phyloP scores from a whole-genome alignment of 2,888 invertebrate species.

The Sphecodes monilicornis region DNA sequence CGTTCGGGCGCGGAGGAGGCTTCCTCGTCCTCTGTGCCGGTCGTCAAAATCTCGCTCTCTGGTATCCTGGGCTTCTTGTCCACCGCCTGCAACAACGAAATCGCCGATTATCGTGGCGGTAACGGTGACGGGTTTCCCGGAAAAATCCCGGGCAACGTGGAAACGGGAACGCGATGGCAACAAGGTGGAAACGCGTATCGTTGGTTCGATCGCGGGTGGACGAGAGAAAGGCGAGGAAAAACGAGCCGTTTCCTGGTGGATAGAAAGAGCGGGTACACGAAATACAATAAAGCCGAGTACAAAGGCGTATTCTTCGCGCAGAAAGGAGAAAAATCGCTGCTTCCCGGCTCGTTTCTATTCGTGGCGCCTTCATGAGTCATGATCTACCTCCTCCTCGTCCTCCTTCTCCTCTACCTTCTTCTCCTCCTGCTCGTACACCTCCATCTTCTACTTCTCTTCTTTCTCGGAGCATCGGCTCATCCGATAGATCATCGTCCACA shows the following conservation, averaged over 20 bases:
- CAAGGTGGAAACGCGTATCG: conserved; percentile 8
- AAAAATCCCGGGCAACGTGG: conserved; percentile 6
- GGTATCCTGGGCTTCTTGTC: conserved; percentile 82
- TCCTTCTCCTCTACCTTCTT: not conserved
- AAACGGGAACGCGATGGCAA: not conserved
- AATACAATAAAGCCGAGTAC: conserved; percentile 50
- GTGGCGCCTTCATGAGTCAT: conserved; percentile 74
- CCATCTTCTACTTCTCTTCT: not conserved
- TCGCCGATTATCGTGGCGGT: not conserved
- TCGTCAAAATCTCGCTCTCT: conserved; percentile 84
- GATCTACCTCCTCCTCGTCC: conserved; percentile 66
- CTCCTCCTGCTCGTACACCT: not conserved
- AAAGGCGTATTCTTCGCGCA: conserved; percentile 69
- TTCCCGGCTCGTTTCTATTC: conserved; percentile 64
- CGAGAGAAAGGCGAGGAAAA: not conserved
- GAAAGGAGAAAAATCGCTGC: conserved; percentile 65
- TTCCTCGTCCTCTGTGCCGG: conserved; percentile 87
- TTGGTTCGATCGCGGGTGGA: conserved; percentile 21
- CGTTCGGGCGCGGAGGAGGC: conserved; percentile 81
- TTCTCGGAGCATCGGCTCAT: conserved; percentile 54
- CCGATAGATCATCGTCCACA: conserved; percentile 78
- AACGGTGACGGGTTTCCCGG: not conserved
- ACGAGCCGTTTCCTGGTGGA: not conserved
- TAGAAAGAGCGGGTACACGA: not conserved
- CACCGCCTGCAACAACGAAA: conserved; percentile 74